Evolutionary conservation across 2,888 invertebrate species (phyloP).

Genomic region (Drosophila nigricruria): DNA sequence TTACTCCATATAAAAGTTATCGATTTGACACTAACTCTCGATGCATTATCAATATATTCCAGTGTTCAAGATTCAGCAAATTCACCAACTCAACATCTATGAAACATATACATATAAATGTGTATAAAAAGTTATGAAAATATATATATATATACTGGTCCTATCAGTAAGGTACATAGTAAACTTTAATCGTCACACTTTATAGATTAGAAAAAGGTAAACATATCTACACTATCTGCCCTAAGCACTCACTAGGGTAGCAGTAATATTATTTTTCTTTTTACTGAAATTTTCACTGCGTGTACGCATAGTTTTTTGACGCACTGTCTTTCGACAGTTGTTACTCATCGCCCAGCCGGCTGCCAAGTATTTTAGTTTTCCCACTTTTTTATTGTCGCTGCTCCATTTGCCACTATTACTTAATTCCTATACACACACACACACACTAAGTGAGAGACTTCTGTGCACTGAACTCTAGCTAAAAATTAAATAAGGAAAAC

Average conservation of each 20-base stretch:
- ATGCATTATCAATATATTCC: too few species aligned
- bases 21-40: too few species aligned
- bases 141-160: too few species aligned
- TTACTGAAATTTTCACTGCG: background rate
- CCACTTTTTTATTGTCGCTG: slow-evolving; percentile 24
- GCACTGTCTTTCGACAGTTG: slow-evolving; percentile 51
- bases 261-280: too few species aligned
- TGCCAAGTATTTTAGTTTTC: slow-evolving; percentile 53
- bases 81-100: too few species aligned
- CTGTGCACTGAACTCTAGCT: slow-evolving; percentile 65
- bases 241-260: background rate
- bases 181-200: too few species aligned
- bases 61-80: too few species aligned
- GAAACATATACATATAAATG: too few species aligned
- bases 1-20: too few species aligned
- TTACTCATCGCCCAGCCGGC: slow-evolving; percentile 65
- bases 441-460: background rate
- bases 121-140: too few species aligned
- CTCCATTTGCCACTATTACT: slow-evolving; percentile 63
- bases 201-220: background rate
- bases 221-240: background rate
- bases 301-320: slow-evolving; percentile 35
- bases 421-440: slow-evolving; percentile 47
- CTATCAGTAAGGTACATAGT: background rate
- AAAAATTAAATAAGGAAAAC: slow-evolving; percentile 1